phyloP scores from a whole-genome alignment of 2,888 invertebrate species.

The Dioctria rufipes region DNA sequence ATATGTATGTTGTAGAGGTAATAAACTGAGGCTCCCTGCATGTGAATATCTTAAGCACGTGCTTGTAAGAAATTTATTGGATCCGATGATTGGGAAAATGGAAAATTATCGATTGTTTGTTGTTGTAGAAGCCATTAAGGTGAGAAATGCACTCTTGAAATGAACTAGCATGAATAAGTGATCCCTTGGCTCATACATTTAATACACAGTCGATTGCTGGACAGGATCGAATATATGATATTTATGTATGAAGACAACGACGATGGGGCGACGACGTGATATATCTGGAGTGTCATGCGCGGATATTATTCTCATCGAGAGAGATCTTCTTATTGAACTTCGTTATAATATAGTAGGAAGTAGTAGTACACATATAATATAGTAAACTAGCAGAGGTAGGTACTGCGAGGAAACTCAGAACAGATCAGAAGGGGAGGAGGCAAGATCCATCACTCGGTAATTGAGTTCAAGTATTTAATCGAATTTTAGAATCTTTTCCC shows the following conservation, averaged over 20 bases:
- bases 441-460: conserved; percentile 14
- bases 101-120: conserved; percentile 53
- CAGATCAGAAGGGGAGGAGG: conserved; percentile 6
- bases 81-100: conserved; percentile 49
- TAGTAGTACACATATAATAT: too few relatives aligned
- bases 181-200: too few relatives aligned
- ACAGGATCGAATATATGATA: too few relatives aligned
- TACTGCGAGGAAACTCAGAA: background rate
- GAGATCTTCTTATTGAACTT: too few relatives aligned
- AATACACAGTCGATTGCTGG: too few relatives aligned
- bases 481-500: conserved; percentile 18
- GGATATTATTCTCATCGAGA: background rate
- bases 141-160: conserved; percentile 34
- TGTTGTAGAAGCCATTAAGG: conserved; percentile 34
- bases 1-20: background rate
- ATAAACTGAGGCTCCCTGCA: conserved; percentile 12
- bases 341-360: too few relatives aligned
- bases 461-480: conserved; percentile 37
- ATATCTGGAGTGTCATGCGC: background rate
- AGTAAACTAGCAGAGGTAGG: background rate
- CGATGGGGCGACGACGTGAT: background rate
- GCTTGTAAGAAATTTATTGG: conserved; percentile 52
- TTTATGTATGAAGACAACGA: background rate
- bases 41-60: conserved; percentile 48
- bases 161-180: background rate